Evolutionary conservation across 1,140 invertebrate genomes (phyloP), one percentile per base, ranked within the genome.

Genomic region (Trichonephila clavata): DNA sequence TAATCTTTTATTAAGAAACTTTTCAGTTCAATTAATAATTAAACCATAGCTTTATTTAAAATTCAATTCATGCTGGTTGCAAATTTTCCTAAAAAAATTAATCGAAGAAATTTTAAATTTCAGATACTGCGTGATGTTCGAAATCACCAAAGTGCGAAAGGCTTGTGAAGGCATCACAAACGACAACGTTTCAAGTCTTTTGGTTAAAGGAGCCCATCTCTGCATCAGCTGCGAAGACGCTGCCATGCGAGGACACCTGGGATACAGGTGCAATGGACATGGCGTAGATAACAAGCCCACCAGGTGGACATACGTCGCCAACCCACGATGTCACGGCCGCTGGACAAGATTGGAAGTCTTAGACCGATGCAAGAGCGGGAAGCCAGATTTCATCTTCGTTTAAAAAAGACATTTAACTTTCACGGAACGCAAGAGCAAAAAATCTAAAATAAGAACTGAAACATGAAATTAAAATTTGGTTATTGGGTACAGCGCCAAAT

Each of bases 41-140:
- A 50, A 50, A 50, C 7, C 10, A 50, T 50, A 50, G 5, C 50
- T 10, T 13, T 50, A 13, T 50, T 50, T 50, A 7, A 50, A 50
- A 50, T 50, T 7, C 7, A 7, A 7, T 13, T 50, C 7, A 43
- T 2, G 2, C 7, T 4, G 43, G 43, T 4, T 43, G 7, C 43
- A 50, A 50, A 13, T 50, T 13, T 50, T 50, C 50, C 0, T 50
- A 50, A 50, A 50, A 50, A 39, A 39, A 50, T 50, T 50, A 50
- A 50, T 50, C 10, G 10, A 0, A 39, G 32, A 50, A 10, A 13
- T 50, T 50, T 50, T 50, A 13, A 13, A 60, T 97, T 97, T 43
- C 97, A 98, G 98, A 95, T 98, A 98, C 95, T 98, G 97, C 95
- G 97, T 98, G 7, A 97, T 98, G 95, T 98, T 98, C 95, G 97